Base-by-base conservation (phyloP, 2,797 vertebrate genomes). In the Amniataba percoides region DNA sequence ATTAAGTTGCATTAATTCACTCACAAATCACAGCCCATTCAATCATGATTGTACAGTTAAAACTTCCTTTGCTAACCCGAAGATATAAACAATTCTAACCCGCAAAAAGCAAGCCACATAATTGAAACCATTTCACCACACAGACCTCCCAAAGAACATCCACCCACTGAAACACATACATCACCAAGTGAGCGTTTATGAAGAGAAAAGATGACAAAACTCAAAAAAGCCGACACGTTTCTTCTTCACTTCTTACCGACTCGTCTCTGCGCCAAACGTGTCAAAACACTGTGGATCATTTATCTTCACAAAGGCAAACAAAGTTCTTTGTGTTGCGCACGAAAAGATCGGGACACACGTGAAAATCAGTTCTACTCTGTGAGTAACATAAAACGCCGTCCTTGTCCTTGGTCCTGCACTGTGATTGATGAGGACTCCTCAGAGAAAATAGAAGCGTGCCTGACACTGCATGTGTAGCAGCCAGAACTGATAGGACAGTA, bases 391-490 rank as follows among this genome's bases (percentile, higher is more conserved):
- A 59, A 82, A 77, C 40, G 9, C 51, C 61, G 76, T 85, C 81
- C 57, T 68, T 87, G 76, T 85, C 81, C 57, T 68, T 87, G 58
- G 46, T 57, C 40, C 34, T 75, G 40, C 12, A 78, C 64, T 70
- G 61, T 51, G 48, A 87, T 88, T 87, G 81, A 87, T 78, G 66
- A 61, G 14, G 25, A 57, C 6, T 45, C 34, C 7, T 52, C 53
- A 25, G 67, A 65, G 62, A 60, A 63, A 86, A 69, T 60, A 46
- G 40, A 65, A 40, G 34, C 48, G 12, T 23, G 21, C 18, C 72
- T 67, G 65, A 75, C 67, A 63, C 31, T 59, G 63, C 58, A 59
- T 51, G 42, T 64, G 59, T 27, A 49, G 43, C 58, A 31, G 21
- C n/a, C 2, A 19, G 39, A 60, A 14, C 31, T 40, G 49, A 63